A percentile compares a stretch with the other conserved stretches of the same genome.
Evolutionary conservation across 2,888 invertebrate species (phyloP).

Genomic region (Pyralis farinalis): DNA sequence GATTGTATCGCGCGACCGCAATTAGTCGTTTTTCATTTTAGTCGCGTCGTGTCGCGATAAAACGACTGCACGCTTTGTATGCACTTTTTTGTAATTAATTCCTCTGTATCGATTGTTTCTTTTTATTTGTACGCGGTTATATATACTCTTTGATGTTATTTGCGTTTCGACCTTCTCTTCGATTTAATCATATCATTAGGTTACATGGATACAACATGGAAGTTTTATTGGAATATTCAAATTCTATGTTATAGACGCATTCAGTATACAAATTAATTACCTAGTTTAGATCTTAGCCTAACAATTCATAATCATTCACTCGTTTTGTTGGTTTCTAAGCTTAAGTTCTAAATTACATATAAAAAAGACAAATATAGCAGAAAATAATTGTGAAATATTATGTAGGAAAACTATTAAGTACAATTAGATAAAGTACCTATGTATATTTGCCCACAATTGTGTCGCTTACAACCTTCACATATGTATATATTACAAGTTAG

Average conservation of each 20-base stretch:
- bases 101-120: constrained; percentile 55
- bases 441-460: constrained; percentile 26
- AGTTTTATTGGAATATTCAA: no score
- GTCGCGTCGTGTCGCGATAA: constrained; percentile 55
- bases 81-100: constrained; percentile 65
- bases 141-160: constrained; percentile 10
- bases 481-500: constrained; percentile 1
- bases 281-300: no score
- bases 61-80: constrained; percentile 52
- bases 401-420: not conserved
- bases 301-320: no score
- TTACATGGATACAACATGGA: no score
- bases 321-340: no score
- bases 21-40: constrained; percentile 74
- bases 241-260: no score
- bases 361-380: no score
- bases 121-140: constrained; percentile 30
- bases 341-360: no score
- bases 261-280: no score
- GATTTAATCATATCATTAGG: no score
- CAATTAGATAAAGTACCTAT: not conserved
- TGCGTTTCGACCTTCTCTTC: not conserved
- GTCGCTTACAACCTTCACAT: constrained; percentile 1
- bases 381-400: not conserved
- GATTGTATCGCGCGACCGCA: constrained; percentile 63